Base-by-base conservation (phyloP, 2,888 invertebrate genomes). In the Sphaerophoria rueppellii region DNA sequence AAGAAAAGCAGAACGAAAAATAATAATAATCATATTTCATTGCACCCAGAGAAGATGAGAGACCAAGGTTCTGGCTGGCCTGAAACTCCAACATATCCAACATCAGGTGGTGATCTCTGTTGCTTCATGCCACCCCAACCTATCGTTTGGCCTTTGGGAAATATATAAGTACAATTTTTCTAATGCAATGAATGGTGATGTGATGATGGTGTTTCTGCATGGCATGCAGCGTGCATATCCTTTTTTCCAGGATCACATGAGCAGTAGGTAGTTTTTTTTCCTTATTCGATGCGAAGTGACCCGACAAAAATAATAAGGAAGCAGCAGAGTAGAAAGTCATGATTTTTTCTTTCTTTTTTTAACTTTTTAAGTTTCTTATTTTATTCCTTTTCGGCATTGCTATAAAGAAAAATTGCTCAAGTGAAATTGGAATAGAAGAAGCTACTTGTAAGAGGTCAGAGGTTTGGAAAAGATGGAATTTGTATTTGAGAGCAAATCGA, bases 301-400 rank as follows among this genome's bases (percentile, higher is more conserved):
- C 79, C 79, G 79, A 75, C 79, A 83, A 83, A 83, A 83, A 79
- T 83, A 79, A 83, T 71, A 74, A 83, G 50, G 32, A 75, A 67
- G 74, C 73, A 79, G 24, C 48, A 35, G 70, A 74, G 79, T 79
- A 48, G 70, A 79, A 79, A 75, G 55, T 67, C 69, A 75, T 83
- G 74, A 48, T 34, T 16, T 3, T 2, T 65, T 58, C 46, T 40
- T 43, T n/a, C 32, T 43, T 32, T 32, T 24, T 48, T 0, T 34
- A 34, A 14, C 34, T 7, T 48, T 34, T 34, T 16, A 16, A 16
- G 12, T 37, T 60, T 50, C 24, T 24, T 43, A 43, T 60, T 58
- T 43, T 70, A 60, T 60, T 60, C 60, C 61, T 58, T 67, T 65
- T 34, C 61, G 24, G 24, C 24, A 24, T n/a, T 54, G 54, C 48